Conservation (phyloP, 2,888 invertebrate species). For the Aleiodes alternator region DNA sequence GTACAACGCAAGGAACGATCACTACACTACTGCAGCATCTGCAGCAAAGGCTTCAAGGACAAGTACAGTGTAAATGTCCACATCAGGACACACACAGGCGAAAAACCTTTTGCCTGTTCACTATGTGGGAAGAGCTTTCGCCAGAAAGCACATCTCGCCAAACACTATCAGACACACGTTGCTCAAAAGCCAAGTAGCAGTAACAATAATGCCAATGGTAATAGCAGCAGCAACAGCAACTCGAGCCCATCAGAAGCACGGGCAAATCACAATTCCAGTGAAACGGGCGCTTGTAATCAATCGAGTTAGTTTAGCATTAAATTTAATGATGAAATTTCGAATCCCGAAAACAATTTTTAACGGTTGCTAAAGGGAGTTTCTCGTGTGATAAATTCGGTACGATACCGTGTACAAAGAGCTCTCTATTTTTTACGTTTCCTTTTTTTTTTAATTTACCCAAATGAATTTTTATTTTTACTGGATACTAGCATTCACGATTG, state of each 20-base stretch:
- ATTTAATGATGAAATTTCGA: neutral
- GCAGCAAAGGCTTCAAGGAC: slow-evolving; percentile 95
- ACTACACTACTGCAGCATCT: slow-evolving; percentile 94
- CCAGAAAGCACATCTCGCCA: slow-evolving; percentile 93
- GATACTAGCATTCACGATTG: slow-evolving; percentile 19
- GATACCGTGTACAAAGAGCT: slow-evolving; percentile 20
- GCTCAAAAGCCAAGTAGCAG: slow-evolving; percentile 85
- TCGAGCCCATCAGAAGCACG: slow-evolving; percentile 52
- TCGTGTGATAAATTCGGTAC: slow-evolving; percentile 31
- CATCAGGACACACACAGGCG: slow-evolving; percentile 97
- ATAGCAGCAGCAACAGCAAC: slow-evolving; percentile 67
- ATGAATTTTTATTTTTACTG: slow-evolving; percentile 23
- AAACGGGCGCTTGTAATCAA: slow-evolving; percentile 59
- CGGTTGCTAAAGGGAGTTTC: slow-evolving; percentile 31
- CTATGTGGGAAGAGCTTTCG: slow-evolving; percentile 95
- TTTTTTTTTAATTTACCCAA: neutral
- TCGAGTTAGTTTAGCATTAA: slow-evolving; percentile 64
- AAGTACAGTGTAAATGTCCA: slow-evolving; percentile 99
- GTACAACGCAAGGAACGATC: slow-evolving; percentile 91
- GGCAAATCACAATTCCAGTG: slow-evolving; percentile 47
- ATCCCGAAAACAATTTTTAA: slow-evolving; percentile 16
- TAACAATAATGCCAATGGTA: slow-evolving; percentile 77
- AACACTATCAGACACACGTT: slow-evolving; percentile 95
- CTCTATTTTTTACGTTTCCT: slow-evolving; percentile 18
- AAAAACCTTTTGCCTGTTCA: slow-evolving; percentile 97